Conservation (phyloP, 2,888 invertebrate genomes). For the Cynaeus angustus region DNA sequence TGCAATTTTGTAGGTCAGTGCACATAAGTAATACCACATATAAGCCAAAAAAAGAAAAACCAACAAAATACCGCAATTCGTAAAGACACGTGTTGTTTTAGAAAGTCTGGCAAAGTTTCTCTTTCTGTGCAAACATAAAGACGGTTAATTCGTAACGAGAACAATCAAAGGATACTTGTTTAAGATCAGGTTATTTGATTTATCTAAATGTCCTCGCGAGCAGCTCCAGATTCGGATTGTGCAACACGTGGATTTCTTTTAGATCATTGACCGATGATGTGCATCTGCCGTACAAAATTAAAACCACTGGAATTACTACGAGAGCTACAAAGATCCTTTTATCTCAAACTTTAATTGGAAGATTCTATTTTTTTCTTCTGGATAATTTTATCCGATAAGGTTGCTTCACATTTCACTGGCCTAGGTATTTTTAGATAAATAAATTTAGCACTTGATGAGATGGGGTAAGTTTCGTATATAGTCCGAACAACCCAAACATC, state of each 20-base stretch:
- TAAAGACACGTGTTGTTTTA: conserved; percentile 7
- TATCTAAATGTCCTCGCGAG: conserved; percentile 8
- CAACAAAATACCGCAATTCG: conserved; percentile 13
- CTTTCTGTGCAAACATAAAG: conserved; percentile 29
- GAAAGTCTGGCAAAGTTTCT: conserved; percentile 31
- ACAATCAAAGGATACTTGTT: conserved; percentile 30
- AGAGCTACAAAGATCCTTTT: conserved; percentile 1
- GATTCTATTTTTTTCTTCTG: not conserved
- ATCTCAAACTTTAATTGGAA: conserved; percentile 2
- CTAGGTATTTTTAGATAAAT: conserved; percentile 25
- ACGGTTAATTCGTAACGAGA: conserved; percentile 10
- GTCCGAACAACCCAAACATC: conserved; percentile 29
- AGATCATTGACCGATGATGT: conserved; percentile 41
- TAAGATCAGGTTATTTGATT: conserved; percentile 25
- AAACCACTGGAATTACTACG: conserved; percentile 22
- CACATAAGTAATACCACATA: conserved; percentile 2
- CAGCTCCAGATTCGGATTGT: conserved; percentile 27
- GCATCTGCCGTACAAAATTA: conserved; percentile 44
- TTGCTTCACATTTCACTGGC: conserved; percentile 16
- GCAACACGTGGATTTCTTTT: conserved; percentile 46
- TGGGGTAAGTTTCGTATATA: conserved; percentile 20
- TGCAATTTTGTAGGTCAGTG: conserved; percentile 43
- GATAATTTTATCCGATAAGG: conserved; percentile 19
- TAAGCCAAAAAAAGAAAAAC: conserved; percentile 16
- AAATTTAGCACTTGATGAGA: conserved; percentile 18